Percentiles rank a stretch among this genome's conserved stretches.
Conservation (phyloP, 2,888 invertebrate species). For the Pyrrhosoma nymphula region DNA sequence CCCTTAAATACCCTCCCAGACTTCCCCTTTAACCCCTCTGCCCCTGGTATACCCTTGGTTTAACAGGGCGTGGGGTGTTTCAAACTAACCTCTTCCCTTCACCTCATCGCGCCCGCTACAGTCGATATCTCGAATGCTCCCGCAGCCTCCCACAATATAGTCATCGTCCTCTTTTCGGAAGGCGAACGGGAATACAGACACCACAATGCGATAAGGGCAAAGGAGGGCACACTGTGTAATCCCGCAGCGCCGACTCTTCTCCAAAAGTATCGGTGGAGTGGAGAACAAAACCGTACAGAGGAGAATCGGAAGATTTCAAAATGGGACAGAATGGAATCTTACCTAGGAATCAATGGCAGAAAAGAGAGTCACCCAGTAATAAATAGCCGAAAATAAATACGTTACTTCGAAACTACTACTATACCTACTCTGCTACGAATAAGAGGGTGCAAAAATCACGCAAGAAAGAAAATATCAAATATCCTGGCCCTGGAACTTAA, state of each 20-base stretch:
- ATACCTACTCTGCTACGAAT: too few relatives aligned
- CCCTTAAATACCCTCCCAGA: background rate
- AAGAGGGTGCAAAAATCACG: too few relatives aligned
- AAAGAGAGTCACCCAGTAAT: too few relatives aligned
- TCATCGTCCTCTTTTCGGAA: background rate
- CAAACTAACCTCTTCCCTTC: background rate
- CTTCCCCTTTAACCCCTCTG: background rate
- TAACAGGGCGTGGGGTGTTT: background rate
- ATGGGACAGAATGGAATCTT: background rate
- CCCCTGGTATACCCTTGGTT: background rate
- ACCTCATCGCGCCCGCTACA: background rate
- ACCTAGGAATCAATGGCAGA: background rate
- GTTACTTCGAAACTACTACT: too few relatives aligned
- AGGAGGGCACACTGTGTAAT: background rate
- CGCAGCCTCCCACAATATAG: background rate
- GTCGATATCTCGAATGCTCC: background rate
- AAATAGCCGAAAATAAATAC: too few relatives aligned
- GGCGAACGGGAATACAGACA: background rate
- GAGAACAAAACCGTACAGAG: background rate
- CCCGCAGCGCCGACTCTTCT: background rate
- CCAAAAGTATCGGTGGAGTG: background rate
- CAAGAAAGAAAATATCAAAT: too few relatives aligned
- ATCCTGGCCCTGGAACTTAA: too few relatives aligned
- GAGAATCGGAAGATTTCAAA: background rate
- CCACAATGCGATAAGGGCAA: background rate